Conservation (phyloP, 1,140 invertebrate genomes). For the Nylanderia fulva region DNA sequence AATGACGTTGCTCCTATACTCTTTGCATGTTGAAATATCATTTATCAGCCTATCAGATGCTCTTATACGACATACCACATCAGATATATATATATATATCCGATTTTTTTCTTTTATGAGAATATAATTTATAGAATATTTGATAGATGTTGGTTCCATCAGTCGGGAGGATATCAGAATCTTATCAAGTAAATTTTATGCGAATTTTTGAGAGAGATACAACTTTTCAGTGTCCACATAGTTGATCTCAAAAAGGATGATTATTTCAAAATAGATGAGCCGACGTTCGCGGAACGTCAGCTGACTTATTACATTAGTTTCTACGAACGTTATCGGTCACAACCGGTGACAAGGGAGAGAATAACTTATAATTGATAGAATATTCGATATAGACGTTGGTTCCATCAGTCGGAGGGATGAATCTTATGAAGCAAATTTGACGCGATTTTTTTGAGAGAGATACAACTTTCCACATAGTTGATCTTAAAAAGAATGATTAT, state of each 20-base stretch:
- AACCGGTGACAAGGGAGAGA: slow-evolving; percentile 10
- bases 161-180: too few relatives aligned
- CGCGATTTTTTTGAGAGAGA: background rate
- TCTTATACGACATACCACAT: background rate
- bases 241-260: background rate
- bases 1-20: background rate
- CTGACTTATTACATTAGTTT: background rate
- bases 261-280: slow-evolving; percentile 3
- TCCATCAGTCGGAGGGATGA: too few relatives aligned
- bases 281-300: background rate
- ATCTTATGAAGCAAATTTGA: too few relatives aligned
- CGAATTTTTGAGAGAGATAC: background rate
- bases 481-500: background rate
- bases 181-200: too few relatives aligned
- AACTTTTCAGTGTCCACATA: background rate
- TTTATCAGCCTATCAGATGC: background rate
- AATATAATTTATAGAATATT: background rate
- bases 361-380: background rate
- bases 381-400: background rate
- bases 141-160: too few relatives aligned
- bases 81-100: background rate
- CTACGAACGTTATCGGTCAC: slow-evolving; percentile 26
- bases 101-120: too few relatives aligned
- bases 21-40: background rate
- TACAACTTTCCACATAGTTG: background rate